A percentile compares a stretch with the other conserved stretches of the same genome.
Evolutionary conservation across 1,140 invertebrate species (phyloP).

Genomic region (Drosophila malerkotliana): DNA sequence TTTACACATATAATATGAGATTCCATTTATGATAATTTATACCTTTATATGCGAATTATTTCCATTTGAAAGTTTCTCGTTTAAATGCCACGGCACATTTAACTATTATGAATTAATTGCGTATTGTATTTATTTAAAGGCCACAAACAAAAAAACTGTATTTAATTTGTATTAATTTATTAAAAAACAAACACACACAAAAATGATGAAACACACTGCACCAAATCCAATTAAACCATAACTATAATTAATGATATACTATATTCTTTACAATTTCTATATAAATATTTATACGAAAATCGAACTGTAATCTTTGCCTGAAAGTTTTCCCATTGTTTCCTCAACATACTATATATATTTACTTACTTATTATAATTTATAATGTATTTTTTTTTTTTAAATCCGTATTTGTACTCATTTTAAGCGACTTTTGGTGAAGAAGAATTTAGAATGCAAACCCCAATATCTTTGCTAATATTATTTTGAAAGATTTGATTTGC

Average conservation of each 20-base stretch:
- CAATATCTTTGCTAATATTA: constrained; percentile 15
- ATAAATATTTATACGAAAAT: background rate
- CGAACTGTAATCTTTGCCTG: constrained; percentile 21
- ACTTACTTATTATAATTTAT: constrained; percentile 5
- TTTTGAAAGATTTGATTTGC: constrained; percentile 54
- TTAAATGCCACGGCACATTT: constrained; percentile 6
- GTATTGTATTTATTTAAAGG: constrained; percentile 65
- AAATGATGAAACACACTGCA: constrained; percentile 31
- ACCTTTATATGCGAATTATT: constrained; percentile 15
- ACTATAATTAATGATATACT: constrained; percentile 22
- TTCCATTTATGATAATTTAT: constrained; percentile 53
- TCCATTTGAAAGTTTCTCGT: background rate
- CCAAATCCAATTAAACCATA: constrained; percentile 58
- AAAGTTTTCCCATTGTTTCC: constrained; percentile 15
- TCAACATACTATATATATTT: background rate
- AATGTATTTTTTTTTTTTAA: constrained; percentile 31
- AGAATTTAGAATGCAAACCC: constrained; percentile 49
- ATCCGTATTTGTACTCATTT: background rate
- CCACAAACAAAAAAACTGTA: constrained; percentile 65
- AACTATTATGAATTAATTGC: constrained; percentile 35
- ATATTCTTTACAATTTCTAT: constrained; percentile 3
- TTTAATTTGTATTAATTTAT: constrained; percentile 81
- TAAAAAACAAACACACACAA: constrained; percentile 6
- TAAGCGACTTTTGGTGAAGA: constrained; percentile 29
- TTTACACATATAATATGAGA: constrained; percentile 52